Evolutionary conservation across 1,140 invertebrate genomes (phyloP), one percentile per base, ranked within the genome.

Genomic region (Drosophila elegans): DNA sequence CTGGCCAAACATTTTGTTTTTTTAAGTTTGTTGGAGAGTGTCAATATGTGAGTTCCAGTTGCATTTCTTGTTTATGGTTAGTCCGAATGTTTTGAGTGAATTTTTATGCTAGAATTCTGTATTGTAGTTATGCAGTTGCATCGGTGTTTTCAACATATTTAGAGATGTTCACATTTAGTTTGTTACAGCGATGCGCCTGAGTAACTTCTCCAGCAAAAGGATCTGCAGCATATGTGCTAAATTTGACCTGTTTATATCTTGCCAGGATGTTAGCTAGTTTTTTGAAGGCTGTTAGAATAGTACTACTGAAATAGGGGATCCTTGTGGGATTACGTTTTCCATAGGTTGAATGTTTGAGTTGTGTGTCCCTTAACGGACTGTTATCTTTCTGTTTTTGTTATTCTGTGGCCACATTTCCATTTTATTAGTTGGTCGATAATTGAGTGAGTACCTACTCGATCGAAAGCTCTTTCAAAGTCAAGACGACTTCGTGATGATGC

Each of bases 241-340:
- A 55, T 12, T 27, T n/a, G 4, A 54, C 27, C 6, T 55, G 12
- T 55, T 42, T 55, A 9, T 55, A 36, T 16, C n/a, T 21, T 29
- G 55, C n/a, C 5, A 54, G 12, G n/a, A 29, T 46, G 27, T 32
- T 45, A 27, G 41, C 54, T 32, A 57, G 39, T 29, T 45, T 57
- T 36, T 57, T 45, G 27, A 44, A 57, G 21, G 54, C 41, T 13
- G 45, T 56, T 45, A 45, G 16, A 6, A 32, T 3, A 38, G 9
- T 13, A 38, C 16, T 21, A 21, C 16, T 21, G 16, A 21, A 21
- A 21, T 21, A 4, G 3, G 4, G 29, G 29, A 29, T 29, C 29
- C 29, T 29, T 29, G 29, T 29, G 29, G 0, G 6, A 29, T 29
- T 29, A 4, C 29, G 29, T 29, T 29, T 6, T 29, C 29, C 29